Evolutionary conservation across 2,888 invertebrate species (phyloP), one percentile per base, ranked within the genome.

Genomic region (Thalpophila matura): DNA sequence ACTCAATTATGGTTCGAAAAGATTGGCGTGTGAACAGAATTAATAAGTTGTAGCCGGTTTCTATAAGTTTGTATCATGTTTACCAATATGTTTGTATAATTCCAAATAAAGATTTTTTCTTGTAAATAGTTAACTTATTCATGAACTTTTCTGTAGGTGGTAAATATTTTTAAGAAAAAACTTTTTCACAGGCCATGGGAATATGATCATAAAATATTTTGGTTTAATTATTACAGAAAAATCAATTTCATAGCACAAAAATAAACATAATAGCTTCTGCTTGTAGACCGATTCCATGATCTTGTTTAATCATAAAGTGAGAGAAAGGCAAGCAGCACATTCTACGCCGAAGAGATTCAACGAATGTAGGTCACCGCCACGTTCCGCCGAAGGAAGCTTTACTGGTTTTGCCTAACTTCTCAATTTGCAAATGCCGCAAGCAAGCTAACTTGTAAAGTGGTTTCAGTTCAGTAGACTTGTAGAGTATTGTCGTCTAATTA

Each of bases 291-390:
- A n/a, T n/a, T n/a, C n/a, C n/a, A n/a, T n/a, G n/a, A n/a, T n/a
- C n/a, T n/a, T n/a, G n/a, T n/a, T n/a, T n/a, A n/a, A n/a, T n/a
- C 20, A 46, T 33, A 42, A 27, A 20, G 24, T 53, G 27, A 49
- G 20, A 12, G 14, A 49, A 31, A 14, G 22, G 16, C 10, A 7
- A 18, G 18, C 51, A 4, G 9, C 29, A 16, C 35, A 61, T 43
- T 45, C 27, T 49, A 42, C 42, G 27, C 27, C 20, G 33, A 46
- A 40, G 42, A 53, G 24, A 46, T 47, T 45, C 16, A 35, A 38
- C 12, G 29, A 58, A 76, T 66, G 43, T 70, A 70, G 76, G 76
- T 62, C 66, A 70, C 12, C 27, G 20, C 42, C 51, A 58, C 45
- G 68, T 68, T 64, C 26, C 37, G 22, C 1, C 18, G n/a, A 12